Evolutionary conservation across 2,888 invertebrate genomes (phyloP), one percentile per base, ranked within the genome.

Genomic region (Drosophila buzzatii): DNA sequence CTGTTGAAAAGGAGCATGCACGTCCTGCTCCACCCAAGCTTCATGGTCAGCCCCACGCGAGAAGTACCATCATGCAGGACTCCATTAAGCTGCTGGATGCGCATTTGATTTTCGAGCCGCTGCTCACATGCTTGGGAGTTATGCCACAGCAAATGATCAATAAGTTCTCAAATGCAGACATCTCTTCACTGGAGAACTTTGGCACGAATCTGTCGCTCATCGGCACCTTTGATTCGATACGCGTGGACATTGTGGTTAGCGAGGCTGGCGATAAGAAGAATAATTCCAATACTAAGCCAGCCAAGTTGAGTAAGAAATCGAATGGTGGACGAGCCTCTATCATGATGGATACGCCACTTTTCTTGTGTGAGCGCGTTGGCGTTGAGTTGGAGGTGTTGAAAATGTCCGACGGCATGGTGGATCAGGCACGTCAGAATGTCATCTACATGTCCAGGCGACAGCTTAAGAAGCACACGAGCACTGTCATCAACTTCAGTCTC

Each of bases 161-260:
- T 69, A 93, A 93, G 71, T 92, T 93, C 62, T 84, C 92, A 3
- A 93, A 92, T 80, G 84, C 93, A 1, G 95, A 95, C 77, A 95
- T 95, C 18, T 95, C 96, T 3, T 96, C 96, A 0, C 94, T 98
- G 91, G 98, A 98, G 92, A 97, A 98, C 70, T 95, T 98, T 90
- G 98, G 97, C 47, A 98, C 97, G 35, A 97, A 97, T 93, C 94
- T 97, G 76, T 97, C 97, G 6, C 94, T 97, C 55, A 95, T 96
- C 75, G 97, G 97, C 8, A 96, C 96, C 89, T 96, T 99, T 93
- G 98, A 98, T 86, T 95, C 96, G 8, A 96, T 99, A 94, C 95
- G 97, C 77, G 97, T 99, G 69, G 98, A 99, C 93, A 99, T 99
- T 92, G 98, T 98, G 7, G 98, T 99, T 79, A 97, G 98, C 85